These are phyloP conservation scores for Hymenopus coronatus DNA, from an alignment of 2,888 invertebrate genomes.

Conservation along the genomic window DNA sequence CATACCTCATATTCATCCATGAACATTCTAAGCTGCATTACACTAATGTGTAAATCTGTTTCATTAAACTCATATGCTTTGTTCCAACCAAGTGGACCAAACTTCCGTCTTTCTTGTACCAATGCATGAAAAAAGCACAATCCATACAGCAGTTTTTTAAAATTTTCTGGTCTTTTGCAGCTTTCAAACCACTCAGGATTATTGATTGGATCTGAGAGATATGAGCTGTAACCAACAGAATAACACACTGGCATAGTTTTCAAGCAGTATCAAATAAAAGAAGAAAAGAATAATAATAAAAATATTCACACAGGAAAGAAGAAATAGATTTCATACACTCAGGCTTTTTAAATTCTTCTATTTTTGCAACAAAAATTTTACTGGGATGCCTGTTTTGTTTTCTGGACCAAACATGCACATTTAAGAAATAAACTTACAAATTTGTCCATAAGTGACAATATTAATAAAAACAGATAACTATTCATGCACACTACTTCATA, in stretches of 20 bases:
- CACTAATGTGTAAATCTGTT: conserved; percentile 86
- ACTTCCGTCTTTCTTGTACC: conserved; percentile 85
- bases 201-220: conserved; percentile 80
- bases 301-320: too few relatives aligned
- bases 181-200: conserved; percentile 85
- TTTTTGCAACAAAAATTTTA: too few relatives aligned
- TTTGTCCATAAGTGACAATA: too few relatives aligned
- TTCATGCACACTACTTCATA: too few relatives aligned
- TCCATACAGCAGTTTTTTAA: conserved; percentile 83
- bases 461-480: too few relatives aligned
- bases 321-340: too few relatives aligned
- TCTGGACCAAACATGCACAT: too few relatives aligned
- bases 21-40: conserved; percentile 84
- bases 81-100: conserved; percentile 94
- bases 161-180: conserved; percentile 70
- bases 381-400: too few relatives aligned
- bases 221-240: conserved; percentile 52
- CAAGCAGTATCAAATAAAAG: background rate
- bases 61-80: conserved; percentile 95
- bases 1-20: conserved; percentile 71
- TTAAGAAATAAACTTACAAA: too few relatives aligned
- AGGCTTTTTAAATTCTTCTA: too few relatives aligned
- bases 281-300: too few relatives aligned
- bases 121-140: conserved; percentile 94
- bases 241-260: background rate